phyloP scores from a whole-genome alignment of 2,113 vertebrate species.

The Gallinago paraguaiae region DNA sequence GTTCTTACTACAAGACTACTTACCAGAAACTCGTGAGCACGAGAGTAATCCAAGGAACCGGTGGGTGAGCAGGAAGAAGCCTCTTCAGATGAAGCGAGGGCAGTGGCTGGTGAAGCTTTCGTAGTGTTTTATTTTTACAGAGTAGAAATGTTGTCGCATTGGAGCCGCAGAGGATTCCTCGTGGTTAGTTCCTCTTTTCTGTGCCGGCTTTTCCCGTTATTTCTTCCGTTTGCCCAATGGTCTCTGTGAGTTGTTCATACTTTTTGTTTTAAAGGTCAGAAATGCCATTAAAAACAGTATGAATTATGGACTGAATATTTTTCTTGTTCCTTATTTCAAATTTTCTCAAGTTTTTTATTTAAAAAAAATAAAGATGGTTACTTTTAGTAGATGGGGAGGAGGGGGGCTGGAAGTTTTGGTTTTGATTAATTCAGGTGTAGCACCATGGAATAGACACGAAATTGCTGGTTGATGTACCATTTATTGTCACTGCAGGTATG shows the following conservation, averaged over 20 bases:
- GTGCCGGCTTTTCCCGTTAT: not conserved
- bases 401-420: not conserved
- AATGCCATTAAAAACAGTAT: slow-evolving; percentile 42
- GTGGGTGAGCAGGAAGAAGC: not conserved
- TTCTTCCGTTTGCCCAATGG: not conserved
- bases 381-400: not conserved
- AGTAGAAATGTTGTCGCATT: not conserved
- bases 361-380: not conserved
- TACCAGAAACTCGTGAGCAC: not conserved
- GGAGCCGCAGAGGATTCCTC: not conserved
- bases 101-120: not conserved
- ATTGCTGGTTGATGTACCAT: not conserved
- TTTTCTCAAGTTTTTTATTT: not conserved
- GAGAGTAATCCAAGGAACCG: not conserved
- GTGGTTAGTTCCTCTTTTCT: not conserved
- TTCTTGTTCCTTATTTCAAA: not conserved
- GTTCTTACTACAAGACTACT: not conserved
- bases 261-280: slow-evolving; percentile 63
- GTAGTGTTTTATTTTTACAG: not conserved
- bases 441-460: not conserved
- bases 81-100: not conserved
- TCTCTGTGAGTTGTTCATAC: slow-evolving; percentile 11
- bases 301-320: not conserved
- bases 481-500: not conserved
- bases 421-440: not conserved